Evolutionary conservation across 2,888 invertebrate genomes (phyloP).

Genomic region (Tipula unca): DNA sequence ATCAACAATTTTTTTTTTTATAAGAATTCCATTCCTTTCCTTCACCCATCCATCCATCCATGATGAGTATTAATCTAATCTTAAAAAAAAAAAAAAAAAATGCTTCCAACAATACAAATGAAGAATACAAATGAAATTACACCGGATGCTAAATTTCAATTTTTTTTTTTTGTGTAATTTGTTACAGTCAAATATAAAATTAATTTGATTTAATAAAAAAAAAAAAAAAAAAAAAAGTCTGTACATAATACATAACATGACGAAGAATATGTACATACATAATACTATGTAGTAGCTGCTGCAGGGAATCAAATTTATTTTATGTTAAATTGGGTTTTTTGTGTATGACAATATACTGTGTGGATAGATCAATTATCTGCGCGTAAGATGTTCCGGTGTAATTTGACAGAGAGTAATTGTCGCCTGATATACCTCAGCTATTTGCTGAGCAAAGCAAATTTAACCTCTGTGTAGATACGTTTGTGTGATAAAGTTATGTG

Average conservation of each 20-base stretch:
- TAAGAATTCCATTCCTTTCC: background rate
- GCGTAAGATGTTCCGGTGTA: background rate
- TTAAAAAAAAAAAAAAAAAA: background rate
- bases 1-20: background rate
- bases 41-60: background rate
- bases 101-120: background rate
- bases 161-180: background rate
- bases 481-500: too few relatives aligned
- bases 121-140: background rate
- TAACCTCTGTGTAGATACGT: too few relatives aligned
- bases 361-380: background rate
- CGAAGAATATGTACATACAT: background rate
- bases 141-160: constrained; percentile 2
- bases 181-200: constrained; percentile 14
- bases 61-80: background rate
- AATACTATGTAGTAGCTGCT: background rate
- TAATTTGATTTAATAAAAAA: constrained; percentile 8
- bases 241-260: background rate
- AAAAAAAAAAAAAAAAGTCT: background rate
- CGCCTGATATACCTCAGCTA: too few relatives aligned
- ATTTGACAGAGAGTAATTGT: too few relatives aligned
- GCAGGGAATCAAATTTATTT: background rate
- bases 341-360: too few relatives aligned
- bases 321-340: background rate
- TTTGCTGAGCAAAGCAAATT: too few relatives aligned